phyloP scores from a whole-genome alignment of 2,888 invertebrate species.

The Hypomecis atomaria region DNA sequence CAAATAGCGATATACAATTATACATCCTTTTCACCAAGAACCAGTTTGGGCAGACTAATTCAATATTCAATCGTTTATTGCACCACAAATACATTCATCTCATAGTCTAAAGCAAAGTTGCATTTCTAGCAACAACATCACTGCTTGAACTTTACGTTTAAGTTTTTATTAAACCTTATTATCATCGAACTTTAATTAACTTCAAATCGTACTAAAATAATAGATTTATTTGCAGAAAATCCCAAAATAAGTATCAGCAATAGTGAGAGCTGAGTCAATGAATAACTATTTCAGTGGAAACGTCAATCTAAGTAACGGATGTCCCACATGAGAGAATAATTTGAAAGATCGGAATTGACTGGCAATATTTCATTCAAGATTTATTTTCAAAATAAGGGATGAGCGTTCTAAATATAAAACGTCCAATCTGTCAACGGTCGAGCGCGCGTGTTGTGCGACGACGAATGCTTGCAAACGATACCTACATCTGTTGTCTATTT shows the following conservation, averaged over 20 bases:
- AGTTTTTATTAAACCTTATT: no score
- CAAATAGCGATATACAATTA: no score
- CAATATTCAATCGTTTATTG: no score
- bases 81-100: no score
- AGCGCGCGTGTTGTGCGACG: slow-evolving; percentile 80
- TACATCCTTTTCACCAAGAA: no score
- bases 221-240: no score
- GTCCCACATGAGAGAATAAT: slow-evolving; percentile 30
- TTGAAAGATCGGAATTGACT: slow-evolving; percentile 62
- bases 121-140: no score
- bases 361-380: slow-evolving; percentile 75
- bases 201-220: no score
- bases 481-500: slow-evolving; percentile 81
- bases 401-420: slow-evolving; percentile 77
- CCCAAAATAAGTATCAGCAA: background rate
- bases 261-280: background rate
- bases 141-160: no score
- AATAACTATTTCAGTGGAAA: slow-evolving; percentile 24
- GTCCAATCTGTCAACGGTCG: slow-evolving; percentile 83
- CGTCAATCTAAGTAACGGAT: slow-evolving; percentile 36
- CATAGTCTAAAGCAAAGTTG: no score
- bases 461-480: slow-evolving; percentile 80
- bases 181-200: no score
- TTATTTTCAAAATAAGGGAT: slow-evolving; percentile 73
- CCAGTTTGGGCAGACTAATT: no score